Conservation (phyloP, 35 echinoderm and acorn worm species). For the Lytechinus pictus region DNA sequence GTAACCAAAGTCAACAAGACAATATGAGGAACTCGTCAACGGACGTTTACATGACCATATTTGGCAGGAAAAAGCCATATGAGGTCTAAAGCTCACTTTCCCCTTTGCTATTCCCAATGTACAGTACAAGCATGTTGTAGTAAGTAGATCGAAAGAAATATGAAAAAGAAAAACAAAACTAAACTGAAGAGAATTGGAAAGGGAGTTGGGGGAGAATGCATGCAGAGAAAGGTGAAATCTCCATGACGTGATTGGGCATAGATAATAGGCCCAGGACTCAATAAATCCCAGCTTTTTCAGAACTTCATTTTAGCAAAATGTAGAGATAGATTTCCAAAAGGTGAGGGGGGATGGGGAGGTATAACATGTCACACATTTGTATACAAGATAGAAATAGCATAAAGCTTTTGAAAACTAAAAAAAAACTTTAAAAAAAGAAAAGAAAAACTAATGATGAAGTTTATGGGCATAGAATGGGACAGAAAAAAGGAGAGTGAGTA, state of each 20-base stretch:
- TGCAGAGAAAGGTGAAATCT: no score
- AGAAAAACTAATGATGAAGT: background rate
- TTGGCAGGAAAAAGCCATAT: background rate
- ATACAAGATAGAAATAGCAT: no score
- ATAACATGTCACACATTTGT: no score
- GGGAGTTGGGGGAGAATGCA: background rate
- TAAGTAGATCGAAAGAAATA: background rate
- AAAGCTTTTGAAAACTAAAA: no score
- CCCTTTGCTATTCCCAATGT: background rate
- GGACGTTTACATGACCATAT: conserved; percentile 3
- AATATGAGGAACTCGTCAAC: background rate
- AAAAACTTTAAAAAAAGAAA: background rate
- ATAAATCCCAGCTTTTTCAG: no score
- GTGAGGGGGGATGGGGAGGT: no score
- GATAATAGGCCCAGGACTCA: no score
- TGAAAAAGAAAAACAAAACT: background rate
- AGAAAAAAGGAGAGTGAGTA: background rate
- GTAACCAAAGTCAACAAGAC: background rate
- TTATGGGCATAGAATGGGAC: background rate
- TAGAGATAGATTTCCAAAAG: no score
- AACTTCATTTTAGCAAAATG: no score
- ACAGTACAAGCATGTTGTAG: background rate
- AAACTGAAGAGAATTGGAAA: background rate
- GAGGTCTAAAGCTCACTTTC: conserved; percentile 8
- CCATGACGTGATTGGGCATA: no score